Evolutionary conservation across 2,888 invertebrate genomes (phyloP).

Genomic region (Nomada hirtipes): DNA sequence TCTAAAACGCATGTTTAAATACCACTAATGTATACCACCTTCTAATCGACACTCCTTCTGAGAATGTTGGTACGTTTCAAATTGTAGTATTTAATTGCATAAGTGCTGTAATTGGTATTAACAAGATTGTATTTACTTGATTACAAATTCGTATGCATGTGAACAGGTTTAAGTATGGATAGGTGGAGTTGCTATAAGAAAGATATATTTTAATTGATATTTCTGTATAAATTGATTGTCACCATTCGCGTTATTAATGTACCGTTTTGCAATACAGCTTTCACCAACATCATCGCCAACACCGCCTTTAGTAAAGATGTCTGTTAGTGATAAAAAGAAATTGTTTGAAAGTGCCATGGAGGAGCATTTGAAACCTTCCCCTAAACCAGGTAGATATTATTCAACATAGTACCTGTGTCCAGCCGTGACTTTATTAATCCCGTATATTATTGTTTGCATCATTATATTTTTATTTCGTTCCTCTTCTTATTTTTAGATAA

Average conservation of each 20-base stretch:
- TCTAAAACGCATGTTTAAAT: conserved; percentile 75
- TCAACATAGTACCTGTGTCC: conserved; percentile 52
- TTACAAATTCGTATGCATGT: conserved; percentile 15
- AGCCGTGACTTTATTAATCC: neutral
- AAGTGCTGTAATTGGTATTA: neutral
- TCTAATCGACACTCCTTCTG: conserved; percentile 10
- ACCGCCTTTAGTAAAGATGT: conserved; percentile 91
- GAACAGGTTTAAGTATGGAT: conserved; percentile 5
- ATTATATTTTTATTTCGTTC: neutral
- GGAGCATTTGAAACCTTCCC: conserved; percentile 93
- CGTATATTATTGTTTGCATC: neutral
- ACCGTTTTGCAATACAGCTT: conserved; percentile 71
- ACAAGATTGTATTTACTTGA: conserved; percentile 12
- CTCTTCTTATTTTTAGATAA: conserved; percentile 87
- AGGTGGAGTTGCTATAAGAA: conserved; percentile 5
- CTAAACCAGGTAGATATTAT: conserved; percentile 89
- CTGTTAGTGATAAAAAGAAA: conserved; percentile 96
- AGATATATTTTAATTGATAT: neutral
- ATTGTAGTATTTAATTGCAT: conserved; percentile 3
- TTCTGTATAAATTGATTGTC: conserved; percentile 12
- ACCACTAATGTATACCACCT: conserved; percentile 39
- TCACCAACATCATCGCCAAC: conserved; percentile 89
- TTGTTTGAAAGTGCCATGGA: conserved; percentile 99
- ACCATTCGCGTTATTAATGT: conserved; percentile 43
- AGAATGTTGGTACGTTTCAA: conserved; percentile 34